Base-by-base conservation (phyloP, 1,140 invertebrate genomes). In the Radopholus similis region DNA sequence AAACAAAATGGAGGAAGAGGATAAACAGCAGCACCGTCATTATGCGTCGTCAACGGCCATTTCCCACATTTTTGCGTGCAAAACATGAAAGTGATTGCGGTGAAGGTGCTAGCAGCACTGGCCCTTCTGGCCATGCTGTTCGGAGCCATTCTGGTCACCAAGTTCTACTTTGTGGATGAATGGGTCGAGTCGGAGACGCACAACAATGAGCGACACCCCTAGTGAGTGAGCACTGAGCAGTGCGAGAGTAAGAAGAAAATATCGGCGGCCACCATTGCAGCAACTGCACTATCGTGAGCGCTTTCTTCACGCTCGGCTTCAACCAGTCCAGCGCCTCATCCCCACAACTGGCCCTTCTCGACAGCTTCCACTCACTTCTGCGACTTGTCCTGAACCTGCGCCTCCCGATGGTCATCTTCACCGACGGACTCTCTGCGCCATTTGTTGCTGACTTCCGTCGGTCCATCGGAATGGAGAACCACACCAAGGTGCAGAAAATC, bases 321-420 rank as follows among this genome's bases (percentile, higher is more conserved):
- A 23, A 30, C 53, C 55, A 21, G 4, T 51, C 42, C 26, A 21
- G 34, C 34, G 38, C 37, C 26, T 51, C 47, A 11, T 3, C 26
- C 13, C 4, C 23, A 4, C n/a, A 51, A n/a, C 34, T 34, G 9
- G 18, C 26, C 13, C 37, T 51, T 8, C 54, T 80, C 30, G 68
- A 66, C 21, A 70, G 60, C 32, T 80, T 76, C 47, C 76, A 78
- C 49, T 18, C 64, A 13, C 68, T 59, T 60, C 69, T 80, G 66
- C 60, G 67, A 21, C 66, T 66, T 18, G 55, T 80, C 3, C 54
- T 80, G 15, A 38, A 54, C 28, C 56, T 80, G 23, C 66, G 63
- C n/a, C 66, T 76, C 15, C 75, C 75, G 21, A 75, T 80, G 71
- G 73, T 81, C 23, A 66, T 81, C 21, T 80, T 80, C 60, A 68